Evolutionary conservation across 1,140 invertebrate genomes (phyloP).

Genomic region (Drosophila insularis): DNA sequence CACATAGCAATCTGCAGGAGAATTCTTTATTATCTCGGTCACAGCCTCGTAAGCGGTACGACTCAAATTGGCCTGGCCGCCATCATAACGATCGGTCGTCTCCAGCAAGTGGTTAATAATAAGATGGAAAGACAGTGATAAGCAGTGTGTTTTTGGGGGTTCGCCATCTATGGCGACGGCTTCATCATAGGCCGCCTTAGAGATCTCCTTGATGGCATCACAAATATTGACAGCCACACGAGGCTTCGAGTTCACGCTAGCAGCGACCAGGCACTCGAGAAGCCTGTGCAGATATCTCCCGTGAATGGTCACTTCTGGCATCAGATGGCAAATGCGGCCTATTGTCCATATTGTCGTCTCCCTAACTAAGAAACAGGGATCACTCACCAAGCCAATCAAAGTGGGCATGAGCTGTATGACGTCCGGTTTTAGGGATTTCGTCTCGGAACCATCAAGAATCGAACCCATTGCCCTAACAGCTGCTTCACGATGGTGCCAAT

Average conservation of each 20-base stretch:
- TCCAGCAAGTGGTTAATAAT: conserved; percentile 96
- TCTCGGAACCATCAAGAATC: conserved; percentile 96
- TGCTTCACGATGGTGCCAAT: conserved; percentile 98
- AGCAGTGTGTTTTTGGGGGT: conserved; percentile 95
- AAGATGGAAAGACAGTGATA: conserved; percentile 96
- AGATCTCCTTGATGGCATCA: conserved; percentile 99
- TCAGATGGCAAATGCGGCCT: conserved; percentile 95
- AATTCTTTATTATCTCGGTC: conserved; percentile 99
- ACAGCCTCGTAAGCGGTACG: conserved; percentile 99
- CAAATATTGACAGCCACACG: conserved; percentile 98
- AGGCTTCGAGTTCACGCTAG: conserved; percentile 94
- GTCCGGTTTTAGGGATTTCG: conserved; percentile 84
- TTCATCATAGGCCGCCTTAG: conserved; percentile 97
- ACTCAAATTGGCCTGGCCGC: conserved; percentile 94
- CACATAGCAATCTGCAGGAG: conserved; percentile 96
- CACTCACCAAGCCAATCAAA: conserved; percentile 96
- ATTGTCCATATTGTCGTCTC: conserved; percentile 99
- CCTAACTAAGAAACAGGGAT: conserved; percentile 94
- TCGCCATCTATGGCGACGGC: conserved; percentile 87
- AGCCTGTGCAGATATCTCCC: conserved; percentile 92
- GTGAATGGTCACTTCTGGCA: conserved; percentile 97
- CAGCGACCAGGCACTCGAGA: conserved; percentile 92
- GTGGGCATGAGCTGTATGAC: conserved; percentile 98
- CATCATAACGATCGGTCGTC: conserved; percentile 96
- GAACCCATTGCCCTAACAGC: conserved; percentile 99